Conservation (phyloP, 2,113 vertebrate species). For the Oreotrochilus melanogaster region DNA sequence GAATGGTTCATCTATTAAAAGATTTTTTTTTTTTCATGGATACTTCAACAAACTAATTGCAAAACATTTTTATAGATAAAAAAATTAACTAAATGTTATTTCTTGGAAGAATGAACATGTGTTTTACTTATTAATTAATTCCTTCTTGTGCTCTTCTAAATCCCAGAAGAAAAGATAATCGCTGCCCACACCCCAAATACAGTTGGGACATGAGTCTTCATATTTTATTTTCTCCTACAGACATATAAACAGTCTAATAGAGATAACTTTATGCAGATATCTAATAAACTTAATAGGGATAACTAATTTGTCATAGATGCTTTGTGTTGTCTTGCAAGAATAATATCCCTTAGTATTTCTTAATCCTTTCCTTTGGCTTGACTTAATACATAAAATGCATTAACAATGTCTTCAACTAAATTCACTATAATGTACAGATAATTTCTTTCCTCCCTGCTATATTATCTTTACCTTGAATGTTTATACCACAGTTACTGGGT, state of each 20-base stretch:
- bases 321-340: neutral
- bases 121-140: neutral
- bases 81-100: neutral
- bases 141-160: neutral
- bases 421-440: neutral
- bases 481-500: neutral
- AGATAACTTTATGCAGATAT: neutral
- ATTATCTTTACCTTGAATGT: neutral
- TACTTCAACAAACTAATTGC: neutral
- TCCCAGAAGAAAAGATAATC: neutral
- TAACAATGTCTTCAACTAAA: neutral
- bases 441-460: neutral
- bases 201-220: neutral
- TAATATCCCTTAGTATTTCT: neutral
- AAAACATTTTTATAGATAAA: neutral
- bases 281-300: neutral
- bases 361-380: neutral
- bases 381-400: neutral
- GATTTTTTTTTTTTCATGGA: fast-evolving
- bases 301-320: neutral
- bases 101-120: neutral
- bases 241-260: neutral
- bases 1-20: neutral
- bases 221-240: neutral
- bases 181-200: neutral